These are phyloP conservation scores for Cynodonichthys magdalenae DNA, from an alignment of 2,797 vertebrate genomes.

Conservation along the genomic window DNA sequence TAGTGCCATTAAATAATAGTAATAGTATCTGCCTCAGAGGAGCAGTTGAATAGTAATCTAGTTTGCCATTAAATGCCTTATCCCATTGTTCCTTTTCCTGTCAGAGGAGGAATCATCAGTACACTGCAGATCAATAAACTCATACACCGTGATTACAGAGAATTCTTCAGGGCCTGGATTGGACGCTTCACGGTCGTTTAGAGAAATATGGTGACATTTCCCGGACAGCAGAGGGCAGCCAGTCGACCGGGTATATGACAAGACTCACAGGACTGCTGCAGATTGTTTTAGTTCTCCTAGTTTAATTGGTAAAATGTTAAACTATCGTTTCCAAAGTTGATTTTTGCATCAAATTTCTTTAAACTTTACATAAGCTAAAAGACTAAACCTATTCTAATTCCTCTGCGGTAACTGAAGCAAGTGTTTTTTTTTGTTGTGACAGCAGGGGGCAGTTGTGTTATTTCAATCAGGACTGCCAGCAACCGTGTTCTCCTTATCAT, in stretches of 20 bases:
- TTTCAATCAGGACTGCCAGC: background rate
- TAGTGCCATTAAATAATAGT: slow-evolving; percentile 51
- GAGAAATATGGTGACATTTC: slow-evolving; percentile 37
- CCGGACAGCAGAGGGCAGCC: slow-evolving; percentile 66
- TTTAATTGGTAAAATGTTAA: background rate
- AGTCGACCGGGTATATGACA: slow-evolving; percentile 25
- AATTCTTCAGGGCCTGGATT: slow-evolving; percentile 2
- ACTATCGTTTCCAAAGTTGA: background rate
- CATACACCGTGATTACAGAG: slow-evolving; percentile 43
- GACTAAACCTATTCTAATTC: slow-evolving; percentile 25
- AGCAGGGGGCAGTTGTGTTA: slow-evolving; percentile 67
- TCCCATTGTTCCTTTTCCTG: slow-evolving; percentile 42
- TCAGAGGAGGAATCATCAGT: slow-evolving; percentile 51
- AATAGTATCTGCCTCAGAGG: slow-evolving; percentile 32
- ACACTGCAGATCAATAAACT: slow-evolving; percentile 53
- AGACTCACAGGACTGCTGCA: background rate
- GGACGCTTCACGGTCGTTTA: background rate
- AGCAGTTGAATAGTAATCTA: slow-evolving; percentile 68
- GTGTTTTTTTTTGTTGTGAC: slow-evolving; percentile 39
- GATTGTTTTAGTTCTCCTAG: background rate
- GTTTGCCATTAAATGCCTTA: slow-evolving; percentile 56
- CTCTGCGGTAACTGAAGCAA: slow-evolving; percentile 38
- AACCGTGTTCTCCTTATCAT: slow-evolving; percentile 27
- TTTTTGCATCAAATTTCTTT: slow-evolving; percentile 8
- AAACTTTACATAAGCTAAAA: background rate